phyloP scores from a whole-genome alignment of 2,888 invertebrate species.

The Xanthia togata region DNA sequence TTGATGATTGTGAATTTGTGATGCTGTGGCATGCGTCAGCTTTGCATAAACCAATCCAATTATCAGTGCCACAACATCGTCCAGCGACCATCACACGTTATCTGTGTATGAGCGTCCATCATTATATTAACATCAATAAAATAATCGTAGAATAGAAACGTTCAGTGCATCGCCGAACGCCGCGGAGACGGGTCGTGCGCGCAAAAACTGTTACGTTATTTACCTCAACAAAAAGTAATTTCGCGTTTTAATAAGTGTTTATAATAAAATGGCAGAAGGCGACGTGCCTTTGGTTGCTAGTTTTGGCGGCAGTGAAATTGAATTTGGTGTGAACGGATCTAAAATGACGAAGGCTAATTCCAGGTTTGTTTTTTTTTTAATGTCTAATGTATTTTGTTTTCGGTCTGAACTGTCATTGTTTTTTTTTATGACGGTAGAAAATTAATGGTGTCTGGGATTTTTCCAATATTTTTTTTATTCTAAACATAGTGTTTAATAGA shows the following conservation, averaged over 20 bases:
- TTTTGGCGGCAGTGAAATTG: conserved; percentile 85
- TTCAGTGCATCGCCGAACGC: conserved; percentile 80
- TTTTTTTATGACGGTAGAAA: conserved; percentile 15
- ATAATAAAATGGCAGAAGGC: conserved; percentile 83
- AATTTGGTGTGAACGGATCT: conserved; percentile 84
- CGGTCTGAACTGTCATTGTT: conserved; percentile 25
- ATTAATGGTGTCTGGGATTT: conserved; percentile 16
- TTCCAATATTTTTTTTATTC: conserved; percentile 2
- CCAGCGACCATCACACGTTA: conserved; percentile 83
- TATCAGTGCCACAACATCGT: conserved; percentile 83
- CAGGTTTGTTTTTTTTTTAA: conserved; percentile 82
- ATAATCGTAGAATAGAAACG: conserved; percentile 76
- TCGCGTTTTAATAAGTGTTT: conserved; percentile 72
- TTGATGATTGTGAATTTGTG: conserved; percentile 8
- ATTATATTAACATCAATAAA: conserved; percentile 86
- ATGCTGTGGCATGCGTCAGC: conserved; percentile 57
- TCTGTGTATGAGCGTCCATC: conserved; percentile 82
- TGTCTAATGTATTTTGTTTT: conserved; percentile 38
- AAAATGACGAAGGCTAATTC: conserved; percentile 85
- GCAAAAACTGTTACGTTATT: conserved; percentile 52
- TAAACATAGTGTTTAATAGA: neutral
- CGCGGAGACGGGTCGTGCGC: conserved; percentile 65
- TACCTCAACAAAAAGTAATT: conserved; percentile 62
- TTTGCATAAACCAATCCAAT: conserved; percentile 81
- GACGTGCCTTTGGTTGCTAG: conserved; percentile 86